Conservation (phyloP, 2,113 vertebrate species). For the Oceanodroma tethys region DNA sequence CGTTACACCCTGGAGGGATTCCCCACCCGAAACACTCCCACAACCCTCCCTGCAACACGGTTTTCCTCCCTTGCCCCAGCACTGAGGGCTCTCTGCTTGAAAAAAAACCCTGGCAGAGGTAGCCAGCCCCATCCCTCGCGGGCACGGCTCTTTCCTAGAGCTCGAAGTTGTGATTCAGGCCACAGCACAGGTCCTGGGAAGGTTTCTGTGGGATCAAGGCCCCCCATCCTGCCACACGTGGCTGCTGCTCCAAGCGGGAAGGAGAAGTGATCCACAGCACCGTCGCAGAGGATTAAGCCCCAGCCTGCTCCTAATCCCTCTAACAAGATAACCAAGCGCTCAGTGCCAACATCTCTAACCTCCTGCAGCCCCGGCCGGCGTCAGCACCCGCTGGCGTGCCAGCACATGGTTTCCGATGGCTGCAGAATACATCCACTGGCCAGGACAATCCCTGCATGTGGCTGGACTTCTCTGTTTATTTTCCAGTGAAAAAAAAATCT, state of each 20-base stretch:
- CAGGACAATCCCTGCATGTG: not conserved
- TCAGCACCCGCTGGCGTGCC: not conserved
- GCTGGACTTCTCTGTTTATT: not conserved
- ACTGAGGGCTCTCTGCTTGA: not conserved
- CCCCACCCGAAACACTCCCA: not conserved
- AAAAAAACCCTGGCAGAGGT: not conserved
- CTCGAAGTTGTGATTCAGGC: not conserved
- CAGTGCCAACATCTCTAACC: not conserved
- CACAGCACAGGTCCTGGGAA: not conserved
- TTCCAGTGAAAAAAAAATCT: not conserved
- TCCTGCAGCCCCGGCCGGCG: not conserved
- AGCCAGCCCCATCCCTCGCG: not conserved
- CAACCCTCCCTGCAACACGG: not conserved
- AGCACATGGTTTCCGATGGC: not conserved
- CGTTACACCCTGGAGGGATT: not conserved
- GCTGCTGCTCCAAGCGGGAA: not conserved
- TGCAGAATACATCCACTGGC: not conserved
- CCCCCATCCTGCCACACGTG: not conserved
- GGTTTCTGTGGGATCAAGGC: not conserved
- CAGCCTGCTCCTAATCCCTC: constrained; percentile 41
- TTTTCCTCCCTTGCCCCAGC: not conserved
- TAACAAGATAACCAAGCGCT: constrained; percentile 33
- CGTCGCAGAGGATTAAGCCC: not conserved
- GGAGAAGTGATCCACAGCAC: not conserved
- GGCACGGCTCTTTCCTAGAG: not conserved